Conservation (phyloP, 2,888 invertebrate genomes). For the Phoenoteleia sp. region DNA sequence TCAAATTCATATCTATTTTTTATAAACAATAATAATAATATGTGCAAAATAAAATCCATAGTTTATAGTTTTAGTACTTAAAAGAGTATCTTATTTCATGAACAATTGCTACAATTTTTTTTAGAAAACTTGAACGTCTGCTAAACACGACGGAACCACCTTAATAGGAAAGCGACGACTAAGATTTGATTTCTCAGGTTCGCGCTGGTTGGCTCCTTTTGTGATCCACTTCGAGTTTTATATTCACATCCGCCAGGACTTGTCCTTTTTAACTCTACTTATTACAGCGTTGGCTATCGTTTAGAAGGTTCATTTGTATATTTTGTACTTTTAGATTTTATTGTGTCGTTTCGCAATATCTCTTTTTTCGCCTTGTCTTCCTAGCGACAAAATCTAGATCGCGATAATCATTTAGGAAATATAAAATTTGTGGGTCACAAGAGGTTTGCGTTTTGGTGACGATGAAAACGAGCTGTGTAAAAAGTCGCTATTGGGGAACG, state of each 20-base stretch:
- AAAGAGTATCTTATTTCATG: no score
- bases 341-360: not conserved
- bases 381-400: conserved; percentile 1
- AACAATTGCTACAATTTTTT: no score
- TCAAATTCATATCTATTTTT: no score
- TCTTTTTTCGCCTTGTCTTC: not conserved
- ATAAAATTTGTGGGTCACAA: conserved; percentile 53
- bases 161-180: no score
- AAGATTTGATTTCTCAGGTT: no score
- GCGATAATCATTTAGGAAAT: conserved; percentile 8
- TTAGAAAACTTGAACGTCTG: no score
- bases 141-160: no score
- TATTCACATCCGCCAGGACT: conserved; percentile 26
- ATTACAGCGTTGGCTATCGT: not conserved
- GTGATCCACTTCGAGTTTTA: conserved; percentile 44
- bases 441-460: not conserved
- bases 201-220: no score
- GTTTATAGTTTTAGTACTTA: no score
- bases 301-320: conserved; percentile 27
- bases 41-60: no score
- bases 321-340: conserved; percentile 49
- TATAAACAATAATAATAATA: no score
- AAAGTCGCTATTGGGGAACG: not conserved
- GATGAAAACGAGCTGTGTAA: not conserved
- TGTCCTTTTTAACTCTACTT: conserved; percentile 17